Conservation (phyloP, 2,113 vertebrate species). For the Perccottus glenii region DNA sequence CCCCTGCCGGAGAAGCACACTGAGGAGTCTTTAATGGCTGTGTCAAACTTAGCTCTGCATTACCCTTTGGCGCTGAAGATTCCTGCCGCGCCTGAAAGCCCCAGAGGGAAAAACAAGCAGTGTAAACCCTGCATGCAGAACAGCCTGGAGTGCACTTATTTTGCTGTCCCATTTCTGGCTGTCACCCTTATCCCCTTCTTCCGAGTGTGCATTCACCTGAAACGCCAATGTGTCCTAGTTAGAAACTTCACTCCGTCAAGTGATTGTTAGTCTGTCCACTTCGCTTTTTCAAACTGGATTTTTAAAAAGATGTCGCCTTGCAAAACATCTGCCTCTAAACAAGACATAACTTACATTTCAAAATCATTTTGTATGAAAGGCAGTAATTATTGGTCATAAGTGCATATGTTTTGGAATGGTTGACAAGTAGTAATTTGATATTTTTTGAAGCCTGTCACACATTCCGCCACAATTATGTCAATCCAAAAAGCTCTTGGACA, state of each 20-base stretch:
- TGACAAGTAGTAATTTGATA: slow-evolving; percentile 26
- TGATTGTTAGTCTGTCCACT: slow-evolving; percentile 6
- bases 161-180: slow-evolving; percentile 18
- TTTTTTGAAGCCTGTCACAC: neutral
- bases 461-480: neutral
- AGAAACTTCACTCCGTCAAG: slow-evolving; percentile 16
- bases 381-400: neutral
- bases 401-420: neutral
- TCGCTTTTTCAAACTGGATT: neutral
- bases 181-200: slow-evolving; percentile 15
- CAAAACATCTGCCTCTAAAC: neutral
- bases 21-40: neutral
- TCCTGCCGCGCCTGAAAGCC: slow-evolving; percentile 11
- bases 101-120: slow-evolving; percentile 21
- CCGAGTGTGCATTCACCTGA: slow-evolving; percentile 30
- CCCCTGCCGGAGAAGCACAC: neutral
- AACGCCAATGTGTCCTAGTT: slow-evolving; percentile 26
- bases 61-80: neutral
- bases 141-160: slow-evolving; percentile 1
- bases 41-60: neutral
- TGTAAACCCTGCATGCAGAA: slow-evolving; percentile 8
- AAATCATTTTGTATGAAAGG: neutral
- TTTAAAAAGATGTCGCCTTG: slow-evolving; percentile 1
- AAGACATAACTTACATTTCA: neutral
- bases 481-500: neutral